These are phyloP conservation scores for Drosophila mauritiana DNA, from an alignment of 1,140 invertebrate species.

Conservation along the genomic window DNA sequence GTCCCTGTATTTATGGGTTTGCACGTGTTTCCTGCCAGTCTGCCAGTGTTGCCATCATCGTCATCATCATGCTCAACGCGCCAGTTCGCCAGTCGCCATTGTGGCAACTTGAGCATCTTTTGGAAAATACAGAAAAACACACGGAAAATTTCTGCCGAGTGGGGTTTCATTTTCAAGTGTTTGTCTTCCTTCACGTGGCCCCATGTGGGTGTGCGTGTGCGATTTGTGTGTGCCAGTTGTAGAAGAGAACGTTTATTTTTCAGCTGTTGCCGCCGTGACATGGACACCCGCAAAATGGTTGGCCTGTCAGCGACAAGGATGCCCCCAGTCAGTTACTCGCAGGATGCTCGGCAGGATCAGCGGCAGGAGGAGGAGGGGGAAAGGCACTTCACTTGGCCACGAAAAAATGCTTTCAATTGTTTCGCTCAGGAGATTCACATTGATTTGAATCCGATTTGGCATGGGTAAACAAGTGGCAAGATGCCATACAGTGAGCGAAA, in stretches of 20 bases:
- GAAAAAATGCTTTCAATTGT: conserved; percentile 37
- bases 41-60: conserved; percentile 48
- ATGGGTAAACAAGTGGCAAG: conserved; percentile 3
- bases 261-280: conserved; percentile 54
- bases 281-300: conserved; percentile 57
- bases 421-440: conserved; percentile 21
- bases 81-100: conserved; percentile 34
- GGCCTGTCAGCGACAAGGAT: conserved; percentile 51
- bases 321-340: conserved; percentile 42
- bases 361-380: no score
- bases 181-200: conserved; percentile 36
- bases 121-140: conserved; percentile 33
- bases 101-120: conserved; percentile 69
- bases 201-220: conserved; percentile 3
- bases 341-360: background rate
- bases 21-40: conserved; percentile 59
- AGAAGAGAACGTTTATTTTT: conserved; percentile 58
- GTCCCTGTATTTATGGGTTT: conserved; percentile 54
- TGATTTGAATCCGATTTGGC: conserved; percentile 36
- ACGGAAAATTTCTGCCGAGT: conserved; percentile 50
- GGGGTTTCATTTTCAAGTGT: conserved; percentile 72
- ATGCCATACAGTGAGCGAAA: background rate
- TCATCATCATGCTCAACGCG: conserved; percentile 25
- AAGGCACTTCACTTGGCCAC: conserved; percentile 4
- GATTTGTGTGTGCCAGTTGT: conserved; percentile 15